phyloP scores from a whole-genome alignment of 2,113 vertebrate species.

The Silurus glanis region DNA sequence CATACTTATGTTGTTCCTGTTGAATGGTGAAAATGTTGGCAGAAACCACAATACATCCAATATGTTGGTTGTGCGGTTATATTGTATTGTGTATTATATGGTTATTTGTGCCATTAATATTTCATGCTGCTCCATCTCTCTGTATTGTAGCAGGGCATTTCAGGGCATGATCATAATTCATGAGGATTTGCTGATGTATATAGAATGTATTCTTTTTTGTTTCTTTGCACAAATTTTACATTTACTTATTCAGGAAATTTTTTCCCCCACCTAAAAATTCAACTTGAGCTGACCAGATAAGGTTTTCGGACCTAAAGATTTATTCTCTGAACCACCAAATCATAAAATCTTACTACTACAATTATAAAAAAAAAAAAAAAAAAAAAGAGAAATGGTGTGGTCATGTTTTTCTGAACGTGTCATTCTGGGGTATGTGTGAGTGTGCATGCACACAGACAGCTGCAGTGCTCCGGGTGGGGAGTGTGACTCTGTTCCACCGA shows the following conservation, averaged over 20 bases:
- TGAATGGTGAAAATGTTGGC: neutral
- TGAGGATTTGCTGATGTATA: neutral
- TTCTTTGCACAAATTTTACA: neutral
- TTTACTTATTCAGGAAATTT: neutral
- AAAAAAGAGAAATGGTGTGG: neutral
- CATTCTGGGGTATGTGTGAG: neutral
- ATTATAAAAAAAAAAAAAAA: neutral
- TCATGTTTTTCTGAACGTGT: neutral
- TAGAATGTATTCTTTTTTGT: neutral
- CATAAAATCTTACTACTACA: neutral
- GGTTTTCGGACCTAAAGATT: neutral
- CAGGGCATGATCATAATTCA: neutral
- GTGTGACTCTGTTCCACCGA: neutral
- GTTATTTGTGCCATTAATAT: neutral
- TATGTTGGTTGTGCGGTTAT: neutral
- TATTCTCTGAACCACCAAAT: neutral
- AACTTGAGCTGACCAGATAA: neutral
- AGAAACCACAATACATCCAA: neutral
- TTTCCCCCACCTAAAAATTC: neutral
- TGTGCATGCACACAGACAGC: neutral
- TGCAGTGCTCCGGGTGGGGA: conserved; percentile 33
- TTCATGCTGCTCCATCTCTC: neutral
- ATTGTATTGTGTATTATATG: neutral
- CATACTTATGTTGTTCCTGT: neutral
- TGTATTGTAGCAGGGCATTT: neutral